These are phyloP conservation scores for Erinaceus europaeus DNA, from an alignment of 2,113 vertebrate genomes.

Conservation along the genomic window DNA sequence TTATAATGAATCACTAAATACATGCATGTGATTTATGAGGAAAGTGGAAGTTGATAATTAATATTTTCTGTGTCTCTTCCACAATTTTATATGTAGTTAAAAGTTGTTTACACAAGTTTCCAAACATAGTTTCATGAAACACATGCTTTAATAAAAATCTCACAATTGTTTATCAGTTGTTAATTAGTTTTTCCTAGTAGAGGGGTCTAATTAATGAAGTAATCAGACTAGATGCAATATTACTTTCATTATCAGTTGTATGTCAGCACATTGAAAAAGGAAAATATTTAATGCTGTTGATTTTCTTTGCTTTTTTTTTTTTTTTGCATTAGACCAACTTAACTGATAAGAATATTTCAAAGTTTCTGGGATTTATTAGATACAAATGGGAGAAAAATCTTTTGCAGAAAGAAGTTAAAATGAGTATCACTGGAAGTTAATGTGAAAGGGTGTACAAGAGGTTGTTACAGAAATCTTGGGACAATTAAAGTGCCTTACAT, in stretches of 20 bases:
- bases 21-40: neutral
- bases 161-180: neutral
- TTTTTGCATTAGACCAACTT: neutral
- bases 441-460: neutral
- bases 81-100: too few relatives aligned
- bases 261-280: neutral
- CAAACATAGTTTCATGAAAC: neutral
- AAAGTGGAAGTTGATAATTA: neutral
- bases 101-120: neutral
- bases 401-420: neutral
- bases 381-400: neutral
- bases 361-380: neutral
- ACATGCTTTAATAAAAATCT: slow-evolving; percentile 9
- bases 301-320: slow-evolving; percentile 16
- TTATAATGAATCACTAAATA: neutral
- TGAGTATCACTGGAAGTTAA: neutral
- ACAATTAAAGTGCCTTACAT: neutral
- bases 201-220: neutral
- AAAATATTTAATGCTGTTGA: neutral
- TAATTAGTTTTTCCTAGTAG: slow-evolving; percentile 2
- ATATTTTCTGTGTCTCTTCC: neutral
- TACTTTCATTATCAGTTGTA: neutral
- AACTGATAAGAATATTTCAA: neutral
- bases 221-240: neutral
- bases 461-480: neutral